Conservation (phyloP, 2,888 invertebrate genomes). For the Linnaemya vulpina region DNA sequence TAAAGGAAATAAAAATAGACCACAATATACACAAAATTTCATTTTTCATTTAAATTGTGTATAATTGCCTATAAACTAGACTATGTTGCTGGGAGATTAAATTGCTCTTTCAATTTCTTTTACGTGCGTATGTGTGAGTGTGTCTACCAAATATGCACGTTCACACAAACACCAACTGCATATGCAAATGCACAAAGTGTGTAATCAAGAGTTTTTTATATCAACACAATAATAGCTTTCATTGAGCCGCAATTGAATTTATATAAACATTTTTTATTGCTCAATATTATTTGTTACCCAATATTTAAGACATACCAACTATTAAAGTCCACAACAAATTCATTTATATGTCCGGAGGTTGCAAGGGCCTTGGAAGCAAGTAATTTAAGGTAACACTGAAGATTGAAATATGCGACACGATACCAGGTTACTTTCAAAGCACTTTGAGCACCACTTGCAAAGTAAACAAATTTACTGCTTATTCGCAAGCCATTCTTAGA, state of each 20-base stretch:
- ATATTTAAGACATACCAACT: constrained; percentile 6
- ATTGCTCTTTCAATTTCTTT: constrained; percentile 45
- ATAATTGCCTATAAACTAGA: constrained; percentile 73
- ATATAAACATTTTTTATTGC: constrained; percentile 34
- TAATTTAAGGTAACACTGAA: too few species aligned
- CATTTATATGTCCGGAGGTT: not conserved
- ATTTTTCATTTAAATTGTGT: constrained; percentile 74
- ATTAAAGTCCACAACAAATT: not conserved
- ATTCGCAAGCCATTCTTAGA: too few species aligned
- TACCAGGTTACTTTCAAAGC: too few species aligned
- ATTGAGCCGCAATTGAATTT: constrained; percentile 64
- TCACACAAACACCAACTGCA: constrained; percentile 7
- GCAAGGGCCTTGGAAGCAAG: too few species aligned
- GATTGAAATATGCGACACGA: not conserved
- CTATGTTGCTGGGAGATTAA: constrained; percentile 59
- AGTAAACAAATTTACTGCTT: too few species aligned
- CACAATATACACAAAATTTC: constrained; percentile 72
- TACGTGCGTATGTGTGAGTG: not conserved
- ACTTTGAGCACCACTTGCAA: too few species aligned
- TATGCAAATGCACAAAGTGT: constrained; percentile 34
- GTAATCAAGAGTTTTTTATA: constrained; percentile 54
- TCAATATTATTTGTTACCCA: not conserved
- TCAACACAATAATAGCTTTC: constrained; percentile 54
- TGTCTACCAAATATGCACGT: not conserved
- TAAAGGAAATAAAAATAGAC: constrained; percentile 70